Evolutionary conservation across 2,888 invertebrate species (phyloP), one percentile per base, ranked within the genome.

Genomic region (Syrphus vitripennis): DNA sequence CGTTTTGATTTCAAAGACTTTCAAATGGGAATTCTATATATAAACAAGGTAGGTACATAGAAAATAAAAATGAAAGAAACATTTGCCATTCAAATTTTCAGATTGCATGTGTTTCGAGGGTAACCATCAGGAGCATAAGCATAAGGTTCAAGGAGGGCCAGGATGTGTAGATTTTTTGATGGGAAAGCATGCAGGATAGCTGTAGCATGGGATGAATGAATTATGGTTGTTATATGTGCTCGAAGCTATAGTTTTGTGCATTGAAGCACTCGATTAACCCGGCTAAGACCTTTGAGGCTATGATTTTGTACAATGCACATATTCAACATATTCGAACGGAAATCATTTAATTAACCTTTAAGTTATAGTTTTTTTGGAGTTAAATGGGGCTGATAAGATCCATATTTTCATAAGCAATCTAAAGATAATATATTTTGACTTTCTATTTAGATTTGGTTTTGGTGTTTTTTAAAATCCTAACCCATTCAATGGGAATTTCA

Each of bases 1-100:
- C 5, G 9, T 34, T 69, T 57, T 63, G 55, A 48, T 37, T 63
- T 40, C 6, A 37, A 4, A 19, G 34, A 65, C 48, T 74, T 31
- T 24, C 69, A 57, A 59, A 48, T 21, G 31, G 14, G 12, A 19
- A 80, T 34, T 21, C 16, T 4, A 53, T 31, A 34, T 14, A 21
- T 12, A 69, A 3, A 26, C 6, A n/a, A n/a, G 63, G 9, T n/a
- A n/a, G n/a, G n/a, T n/a, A 63, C 7, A 74, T n/a, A 48, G 26
- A 69, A 65, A 63, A n/a, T n/a, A n/a, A 69, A 75, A 48, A 70
- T 45, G 21, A 61, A 63, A 57, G 40, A 34, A 63, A 53, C 63
- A 75, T 79, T 79, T 83, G 37, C 57, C 26, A 65, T 72, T 69
- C 72, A 63, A 63, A 74, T 72, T 78, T 69, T 78, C 34, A 53